phyloP scores from a whole-genome alignment of 1,140 invertebrate species.

The Aphidius ervi region DNA sequence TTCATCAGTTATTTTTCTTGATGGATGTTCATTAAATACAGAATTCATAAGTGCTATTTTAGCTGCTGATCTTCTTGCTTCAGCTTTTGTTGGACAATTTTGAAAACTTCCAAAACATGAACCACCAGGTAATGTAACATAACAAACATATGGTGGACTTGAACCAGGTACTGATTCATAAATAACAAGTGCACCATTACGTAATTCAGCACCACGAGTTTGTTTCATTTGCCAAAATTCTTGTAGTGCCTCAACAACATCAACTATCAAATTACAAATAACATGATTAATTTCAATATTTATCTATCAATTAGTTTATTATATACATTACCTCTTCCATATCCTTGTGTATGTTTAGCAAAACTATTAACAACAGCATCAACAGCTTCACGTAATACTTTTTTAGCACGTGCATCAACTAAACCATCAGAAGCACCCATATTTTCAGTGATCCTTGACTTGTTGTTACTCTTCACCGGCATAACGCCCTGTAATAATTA shows the following conservation, averaged over 20 bases:
- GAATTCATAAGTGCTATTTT: slow-evolving; percentile 97
- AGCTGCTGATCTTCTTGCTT: slow-evolving; percentile 86
- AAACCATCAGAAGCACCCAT: slow-evolving; percentile 48
- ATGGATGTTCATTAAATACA: slow-evolving; percentile 94
- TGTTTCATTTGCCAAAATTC: slow-evolving; percentile 98
- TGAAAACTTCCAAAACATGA: slow-evolving; percentile 94
- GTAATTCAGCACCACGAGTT: slow-evolving; percentile 76
- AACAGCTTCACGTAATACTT: slow-evolving; percentile 71
- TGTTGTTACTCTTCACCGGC: slow-evolving; percentile 44
- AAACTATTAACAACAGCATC: slow-evolving; percentile 76
- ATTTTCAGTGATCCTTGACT: slow-evolving; percentile 47
- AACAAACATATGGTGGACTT: slow-evolving; percentile 89
- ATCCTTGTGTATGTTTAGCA: slow-evolving; percentile 73
- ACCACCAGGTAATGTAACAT: slow-evolving; percentile 89
- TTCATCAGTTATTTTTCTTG: slow-evolving; percentile 85
- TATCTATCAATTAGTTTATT: slow-evolving; percentile 23
- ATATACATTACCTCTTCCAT: slow-evolving; percentile 63
- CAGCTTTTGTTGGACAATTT: slow-evolving; percentile 92
- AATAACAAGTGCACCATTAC: slow-evolving; percentile 87
- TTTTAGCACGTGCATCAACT: slow-evolving; percentile 64
- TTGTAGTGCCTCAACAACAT: slow-evolving; percentile 91
- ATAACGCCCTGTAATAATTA: slow-evolving; percentile 44
- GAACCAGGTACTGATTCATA: slow-evolving; percentile 91
- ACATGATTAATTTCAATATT: no score
- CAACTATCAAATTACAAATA: slow-evolving; percentile 61